Conservation (phyloP, 2,113 vertebrate genomes). For the Pseudorasbora parva region DNA sequence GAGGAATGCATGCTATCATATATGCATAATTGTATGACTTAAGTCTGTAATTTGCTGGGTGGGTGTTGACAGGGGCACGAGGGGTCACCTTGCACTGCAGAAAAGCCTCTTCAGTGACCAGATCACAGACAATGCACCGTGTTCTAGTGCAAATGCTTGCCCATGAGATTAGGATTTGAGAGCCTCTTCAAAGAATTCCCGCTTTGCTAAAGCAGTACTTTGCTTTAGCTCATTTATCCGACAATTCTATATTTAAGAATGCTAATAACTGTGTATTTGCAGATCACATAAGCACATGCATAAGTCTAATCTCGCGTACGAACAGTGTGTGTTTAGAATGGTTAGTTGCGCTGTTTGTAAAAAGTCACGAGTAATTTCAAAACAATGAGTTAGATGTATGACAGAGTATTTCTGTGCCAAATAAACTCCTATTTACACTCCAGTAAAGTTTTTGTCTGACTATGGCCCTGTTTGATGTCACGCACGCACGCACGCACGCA, state of each 20-base stretch:
- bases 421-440: too few species aligned
- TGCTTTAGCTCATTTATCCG: slow-evolving; percentile 47
- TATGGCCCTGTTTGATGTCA: too few species aligned
- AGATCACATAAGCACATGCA: slow-evolving; percentile 39
- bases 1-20: slow-evolving; percentile 51
- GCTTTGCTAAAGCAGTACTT: slow-evolving; percentile 47
- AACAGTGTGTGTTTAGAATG: neutral
- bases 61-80: slow-evolving; percentile 9
- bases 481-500: too few species aligned
- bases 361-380: too few species aligned
- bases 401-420: too few species aligned
- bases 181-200: slow-evolving; percentile 52
- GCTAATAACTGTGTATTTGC: slow-evolving; percentile 50
- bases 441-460: too few species aligned
- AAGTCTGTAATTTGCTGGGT: slow-evolving; percentile 37
- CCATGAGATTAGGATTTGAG: slow-evolving; percentile 55
- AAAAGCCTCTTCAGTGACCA: slow-evolving; percentile 35
- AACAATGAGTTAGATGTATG: too few species aligned
- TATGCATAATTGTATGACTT: slow-evolving; percentile 50
- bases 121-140: slow-evolving; percentile 44
- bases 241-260: slow-evolving; percentile 41
- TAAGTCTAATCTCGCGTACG: neutral
- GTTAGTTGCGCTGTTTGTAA: neutral
- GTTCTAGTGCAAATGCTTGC: slow-evolving; percentile 51
- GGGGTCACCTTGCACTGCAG: slow-evolving; percentile 22